Evolutionary conservation across 2,113 vertebrate species (phyloP).

Genomic region (Axis porcinus): DNA sequence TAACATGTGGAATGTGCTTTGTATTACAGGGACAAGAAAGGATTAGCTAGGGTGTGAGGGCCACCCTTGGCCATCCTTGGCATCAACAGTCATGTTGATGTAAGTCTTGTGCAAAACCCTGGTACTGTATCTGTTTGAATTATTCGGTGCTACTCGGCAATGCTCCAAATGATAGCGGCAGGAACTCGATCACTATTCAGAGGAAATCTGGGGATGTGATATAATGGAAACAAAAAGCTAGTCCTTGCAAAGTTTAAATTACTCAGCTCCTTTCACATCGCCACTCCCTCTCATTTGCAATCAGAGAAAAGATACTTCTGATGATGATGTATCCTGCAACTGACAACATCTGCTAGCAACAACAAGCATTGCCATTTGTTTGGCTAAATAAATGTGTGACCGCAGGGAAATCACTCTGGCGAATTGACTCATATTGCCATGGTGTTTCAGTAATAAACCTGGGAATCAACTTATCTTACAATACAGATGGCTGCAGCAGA

Average conservation of each 20-base stretch:
- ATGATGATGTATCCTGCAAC: background rate
- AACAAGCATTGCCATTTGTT: conserved; percentile 61
- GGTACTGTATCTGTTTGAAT: background rate
- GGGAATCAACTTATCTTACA: conserved; percentile 53
- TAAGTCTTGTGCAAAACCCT: background rate
- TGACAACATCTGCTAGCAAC: conserved; percentile 65
- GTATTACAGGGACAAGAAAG: background rate
- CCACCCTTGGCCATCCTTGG: background rate
- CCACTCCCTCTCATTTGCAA: background rate
- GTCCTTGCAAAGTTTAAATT: background rate
- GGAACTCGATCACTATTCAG: background rate
- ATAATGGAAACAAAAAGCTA: background rate
- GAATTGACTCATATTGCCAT: conserved; percentile 57
- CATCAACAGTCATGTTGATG: background rate
- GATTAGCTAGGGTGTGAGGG: background rate
- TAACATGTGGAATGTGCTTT: background rate
- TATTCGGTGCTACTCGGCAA: background rate
- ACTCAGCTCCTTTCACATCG: background rate
- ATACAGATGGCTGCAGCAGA: conserved; percentile 55
- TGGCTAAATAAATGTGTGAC: conserved; percentile 66
- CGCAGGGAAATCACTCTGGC: conserved; percentile 57
- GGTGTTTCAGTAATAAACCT: conserved; percentile 56
- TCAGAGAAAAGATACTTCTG: background rate
- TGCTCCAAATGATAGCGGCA: background rate
- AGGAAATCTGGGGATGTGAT: background rate